Evolutionary conservation across 2,113 vertebrate genomes (phyloP), one percentile per base, ranked within the genome.

Genomic region (Sitta europaea): DNA sequence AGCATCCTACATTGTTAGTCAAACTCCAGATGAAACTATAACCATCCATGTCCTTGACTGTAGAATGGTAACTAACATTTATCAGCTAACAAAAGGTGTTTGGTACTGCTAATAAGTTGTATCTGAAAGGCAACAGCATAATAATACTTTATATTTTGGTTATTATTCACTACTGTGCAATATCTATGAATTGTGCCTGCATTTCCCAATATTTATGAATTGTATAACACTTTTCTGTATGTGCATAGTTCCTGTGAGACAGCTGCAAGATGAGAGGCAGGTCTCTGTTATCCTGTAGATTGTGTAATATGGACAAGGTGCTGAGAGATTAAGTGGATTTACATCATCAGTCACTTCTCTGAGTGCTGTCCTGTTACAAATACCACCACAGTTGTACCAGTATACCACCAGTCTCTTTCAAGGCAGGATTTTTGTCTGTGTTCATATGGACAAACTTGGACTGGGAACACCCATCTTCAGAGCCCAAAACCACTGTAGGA

Each of bases 11-110:
- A 79, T 99, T 73, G 96, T 99, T 83, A 98, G 98, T 88, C 98
- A 98, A 88, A 98, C 98, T 61, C 98, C 77, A 43, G 98, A 99
- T 11, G 99, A 99, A 95, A 98, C 98, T 3, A 88, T 99, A 94
- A 98, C 98, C 12, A 97, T 99, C 70, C 98, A 98, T 14, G 97
- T 99, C 68, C 98, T 98, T 57, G 98, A 99, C 94, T 99, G 99
- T 97, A 98, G 98, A 73, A 98, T 96, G 79, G 98, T 98, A 96
- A 98, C 81, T 86, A 85, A 55, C 24, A 35, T 88, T 92, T 85
- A 61, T 90, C 24, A 53, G 24, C 58, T 95, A 94, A 72, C 40
- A 48, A 73, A 59, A 43, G 29, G 20, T 66, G 47, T 78, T 87
- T 28, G 42, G 14, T 85, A 18, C 29, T 81, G 38, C 47, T 89